These are phyloP conservation scores for Mus spicilegus DNA, from an alignment of 2,113 vertebrate genomes.

Conservation along the genomic window DNA sequence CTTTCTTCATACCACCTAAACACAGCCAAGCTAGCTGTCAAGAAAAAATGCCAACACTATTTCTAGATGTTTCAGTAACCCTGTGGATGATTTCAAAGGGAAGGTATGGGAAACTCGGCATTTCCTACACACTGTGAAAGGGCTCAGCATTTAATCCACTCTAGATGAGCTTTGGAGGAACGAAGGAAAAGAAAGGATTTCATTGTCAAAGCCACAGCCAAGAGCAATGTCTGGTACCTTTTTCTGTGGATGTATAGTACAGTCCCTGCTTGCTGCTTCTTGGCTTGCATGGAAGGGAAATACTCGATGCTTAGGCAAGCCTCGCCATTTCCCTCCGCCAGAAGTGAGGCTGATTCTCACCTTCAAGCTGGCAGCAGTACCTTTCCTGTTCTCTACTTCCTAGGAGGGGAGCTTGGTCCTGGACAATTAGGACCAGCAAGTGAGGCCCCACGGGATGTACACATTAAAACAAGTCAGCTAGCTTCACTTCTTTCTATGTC, in stretches of 20 bases:
- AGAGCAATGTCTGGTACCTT: neutral
- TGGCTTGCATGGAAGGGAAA: neutral
- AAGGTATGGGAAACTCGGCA: neutral
- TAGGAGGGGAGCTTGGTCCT: neutral
- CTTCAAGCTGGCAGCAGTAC: neutral
- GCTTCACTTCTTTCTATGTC: neutral
- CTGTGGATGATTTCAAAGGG: neutral
- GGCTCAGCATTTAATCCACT: neutral
- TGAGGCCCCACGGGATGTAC: neutral
- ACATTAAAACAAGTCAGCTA: neutral
- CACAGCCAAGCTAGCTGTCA: neutral
- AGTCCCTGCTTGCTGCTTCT: neutral
- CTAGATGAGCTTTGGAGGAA: neutral
- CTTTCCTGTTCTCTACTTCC: neutral
- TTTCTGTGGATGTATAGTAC: neutral
- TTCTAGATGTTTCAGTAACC: constrained; percentile 14
- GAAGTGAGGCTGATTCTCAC: neutral
- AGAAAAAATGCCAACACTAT: constrained; percentile 54
- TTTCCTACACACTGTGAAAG: neutral
- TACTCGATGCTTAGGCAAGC: neutral
- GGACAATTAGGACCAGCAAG: neutral
- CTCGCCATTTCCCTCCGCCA: neutral
- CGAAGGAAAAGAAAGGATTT: neutral
- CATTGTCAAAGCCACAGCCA: neutral
- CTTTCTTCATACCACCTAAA: constrained; percentile 6